These are phyloP conservation scores for Alviniconcha strummeri DNA, from an alignment of 2,888 invertebrate species.

Conservation along the genomic window DNA sequence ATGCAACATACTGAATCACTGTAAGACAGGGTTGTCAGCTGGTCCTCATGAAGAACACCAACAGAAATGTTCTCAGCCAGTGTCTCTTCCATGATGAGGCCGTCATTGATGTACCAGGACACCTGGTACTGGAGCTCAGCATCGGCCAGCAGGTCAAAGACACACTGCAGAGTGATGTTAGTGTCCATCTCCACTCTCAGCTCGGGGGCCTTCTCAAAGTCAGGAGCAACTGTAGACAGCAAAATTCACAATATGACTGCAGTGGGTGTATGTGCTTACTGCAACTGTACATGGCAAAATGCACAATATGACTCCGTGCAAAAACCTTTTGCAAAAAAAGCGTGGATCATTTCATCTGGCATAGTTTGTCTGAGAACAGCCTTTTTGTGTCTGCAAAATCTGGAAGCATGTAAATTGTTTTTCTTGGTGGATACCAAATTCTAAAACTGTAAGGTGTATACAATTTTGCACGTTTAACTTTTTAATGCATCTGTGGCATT, in stretches of 20 bases:
- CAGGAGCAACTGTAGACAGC: slow-evolving; percentile 42
- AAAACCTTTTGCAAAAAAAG: too few species aligned
- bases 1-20: slow-evolving; percentile 39
- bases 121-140: slow-evolving; percentile 43
- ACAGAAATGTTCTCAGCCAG: slow-evolving; percentile 31
- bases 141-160: slow-evolving; percentile 39
- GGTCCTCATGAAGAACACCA: slow-evolving; percentile 35
- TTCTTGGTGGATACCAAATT: too few species aligned
- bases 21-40: slow-evolving; percentile 37
- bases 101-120: slow-evolving; percentile 44
- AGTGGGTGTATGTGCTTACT: too few species aligned
- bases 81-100: slow-evolving; percentile 1
- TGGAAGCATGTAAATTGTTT: too few species aligned
- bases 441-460: too few species aligned
- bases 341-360: too few species aligned
- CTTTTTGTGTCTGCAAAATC: too few species aligned
- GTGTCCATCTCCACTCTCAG: slow-evolving; percentile 34
- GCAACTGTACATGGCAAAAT: too few species aligned
- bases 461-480: background rate
- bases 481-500: background rate
- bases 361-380: too few species aligned
- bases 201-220: slow-evolving; percentile 44
- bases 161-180: slow-evolving; percentile 40
- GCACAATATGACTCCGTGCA: too few species aligned
- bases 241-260: background rate